Base-by-base conservation (phyloP, 2,797 vertebrate genomes). In the Sebastes taczanowskii region DNA sequence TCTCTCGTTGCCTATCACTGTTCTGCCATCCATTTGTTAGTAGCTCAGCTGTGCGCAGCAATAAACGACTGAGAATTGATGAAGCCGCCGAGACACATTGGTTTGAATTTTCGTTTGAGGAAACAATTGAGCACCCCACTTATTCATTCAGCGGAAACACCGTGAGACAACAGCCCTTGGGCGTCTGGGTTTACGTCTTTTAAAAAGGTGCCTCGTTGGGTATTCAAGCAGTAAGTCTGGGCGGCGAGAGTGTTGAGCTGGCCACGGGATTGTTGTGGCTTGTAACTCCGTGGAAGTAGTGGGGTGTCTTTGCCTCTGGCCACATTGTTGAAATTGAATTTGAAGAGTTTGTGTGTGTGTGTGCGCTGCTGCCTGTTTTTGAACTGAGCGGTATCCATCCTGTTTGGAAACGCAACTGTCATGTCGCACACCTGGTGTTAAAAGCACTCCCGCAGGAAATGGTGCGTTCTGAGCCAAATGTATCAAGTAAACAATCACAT, bases 291-390 rank as follows among this genome's bases (percentile, higher is more conserved):
- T 67, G 61, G 61, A 76, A 67, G 58, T 58, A 18, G 64, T 20
- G 55, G 72, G 72, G 70, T 67, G 67, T 87, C 86, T 76, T 86
- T 80, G 83, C 90, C 86, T 73, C 56, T 77, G 86, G 86, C 82
- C 71, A 71, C 72, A n/a, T 74, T 84, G 82, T 81, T 52, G 68
- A 85, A 87, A 91, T 88, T 74, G 77, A 90, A 86, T 91, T 89
- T 86, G 81, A 81, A 66, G 71, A 9, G 64, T 16, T 22, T 42
- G 58, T 67, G 53, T 62, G 59, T 14, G 30, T 14, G 30, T 14
- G 35, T 2, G 66, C 11, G 30, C 46, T 1, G 4, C 74, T 79
- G 84, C 74, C 72, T 86, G 73, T 83, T 79, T 52, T 86, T 70
- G 32, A 82, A 82, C 68, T 34, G 35, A 81, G 71, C 32, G 73